Conservation (phyloP, 2,888 invertebrate genomes). For the Maniola hyperantus region DNA sequence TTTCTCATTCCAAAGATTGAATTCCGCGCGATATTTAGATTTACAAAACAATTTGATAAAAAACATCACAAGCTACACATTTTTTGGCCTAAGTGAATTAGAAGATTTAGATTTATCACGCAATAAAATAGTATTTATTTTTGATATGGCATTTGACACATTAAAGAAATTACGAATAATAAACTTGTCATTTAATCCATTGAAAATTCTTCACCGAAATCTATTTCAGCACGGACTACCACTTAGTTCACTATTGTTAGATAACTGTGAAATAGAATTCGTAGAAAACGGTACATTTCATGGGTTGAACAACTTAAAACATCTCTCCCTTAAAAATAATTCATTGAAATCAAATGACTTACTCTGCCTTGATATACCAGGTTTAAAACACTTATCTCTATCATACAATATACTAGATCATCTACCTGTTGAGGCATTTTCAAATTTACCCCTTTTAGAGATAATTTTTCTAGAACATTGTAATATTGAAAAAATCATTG, state of each 20-base stretch:
- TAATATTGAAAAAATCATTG: conserved; percentile 85
- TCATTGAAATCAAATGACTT: conserved; percentile 86
- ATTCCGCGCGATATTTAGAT: conserved; percentile 89
- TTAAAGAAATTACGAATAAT: conserved; percentile 89
- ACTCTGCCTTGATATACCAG: conserved; percentile 88
- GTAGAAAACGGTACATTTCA: conserved; percentile 90
- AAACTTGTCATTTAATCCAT: conserved; percentile 90
- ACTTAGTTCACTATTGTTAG: conserved; percentile 87
- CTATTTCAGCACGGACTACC: conserved; percentile 90
- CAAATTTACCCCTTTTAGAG: conserved; percentile 90
- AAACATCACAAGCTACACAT: conserved; percentile 87
- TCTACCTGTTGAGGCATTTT: conserved; percentile 86
- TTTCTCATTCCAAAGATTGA: conserved; percentile 90
- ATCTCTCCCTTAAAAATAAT: conserved; percentile 90
- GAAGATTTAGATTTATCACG: conserved; percentile 90
- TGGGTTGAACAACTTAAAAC: conserved; percentile 89
- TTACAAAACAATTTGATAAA: conserved; percentile 88
- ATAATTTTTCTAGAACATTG: conserved; percentile 87
- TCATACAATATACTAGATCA: conserved; percentile 91
- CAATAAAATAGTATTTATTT: conserved; percentile 87
- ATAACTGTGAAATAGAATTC: conserved; percentile 88
- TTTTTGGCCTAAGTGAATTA: conserved; percentile 88
- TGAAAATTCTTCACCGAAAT: conserved; percentile 87
- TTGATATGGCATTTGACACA: conserved; percentile 88
- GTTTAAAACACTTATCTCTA: conserved; percentile 87